These are phyloP conservation scores for Sinohyriopsis cumingii DNA, from an alignment of 2,888 invertebrate species.

Conservation along the genomic window DNA sequence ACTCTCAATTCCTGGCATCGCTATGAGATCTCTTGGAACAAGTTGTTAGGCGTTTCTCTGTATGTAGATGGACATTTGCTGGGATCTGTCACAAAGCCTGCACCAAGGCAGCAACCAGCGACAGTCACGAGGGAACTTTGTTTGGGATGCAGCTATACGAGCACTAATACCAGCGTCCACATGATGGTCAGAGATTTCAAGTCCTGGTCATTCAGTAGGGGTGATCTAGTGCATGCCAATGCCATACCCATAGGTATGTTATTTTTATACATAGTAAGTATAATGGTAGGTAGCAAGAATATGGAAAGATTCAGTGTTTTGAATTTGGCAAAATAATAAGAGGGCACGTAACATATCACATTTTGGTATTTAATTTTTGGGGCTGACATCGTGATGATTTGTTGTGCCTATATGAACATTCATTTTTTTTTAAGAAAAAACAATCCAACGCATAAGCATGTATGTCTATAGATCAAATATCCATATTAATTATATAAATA, in stretches of 20 bases:
- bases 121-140: slow-evolving; percentile 16
- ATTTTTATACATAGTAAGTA: not conserved
- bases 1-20: slow-evolving; percentile 45
- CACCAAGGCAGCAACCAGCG: slow-evolving; percentile 5
- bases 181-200: slow-evolving; percentile 33
- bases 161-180: slow-evolving; percentile 11
- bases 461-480: too few relatives aligned
- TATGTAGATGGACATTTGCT: slow-evolving; percentile 36
- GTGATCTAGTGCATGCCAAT: slow-evolving; percentile 32
- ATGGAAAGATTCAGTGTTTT: not conserved
- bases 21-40: slow-evolving; percentile 49
- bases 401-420: too few relatives aligned
- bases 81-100: slow-evolving; percentile 33
- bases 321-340: too few relatives aligned
- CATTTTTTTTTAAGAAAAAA: too few relatives aligned
- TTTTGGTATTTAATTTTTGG: too few relatives aligned
- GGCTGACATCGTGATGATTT: too few relatives aligned
- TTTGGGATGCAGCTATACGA: slow-evolving; percentile 32
- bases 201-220: slow-evolving; percentile 37
- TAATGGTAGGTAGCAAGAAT: not conserved
- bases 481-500: too few relatives aligned
- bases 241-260: slow-evolving; percentile 8
- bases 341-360: too few relatives aligned
- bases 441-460: too few relatives aligned
- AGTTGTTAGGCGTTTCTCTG: slow-evolving; percentile 39